Evolutionary conservation across 2,888 invertebrate species (phyloP).

Genomic region (Rhodophaea formosa): DNA sequence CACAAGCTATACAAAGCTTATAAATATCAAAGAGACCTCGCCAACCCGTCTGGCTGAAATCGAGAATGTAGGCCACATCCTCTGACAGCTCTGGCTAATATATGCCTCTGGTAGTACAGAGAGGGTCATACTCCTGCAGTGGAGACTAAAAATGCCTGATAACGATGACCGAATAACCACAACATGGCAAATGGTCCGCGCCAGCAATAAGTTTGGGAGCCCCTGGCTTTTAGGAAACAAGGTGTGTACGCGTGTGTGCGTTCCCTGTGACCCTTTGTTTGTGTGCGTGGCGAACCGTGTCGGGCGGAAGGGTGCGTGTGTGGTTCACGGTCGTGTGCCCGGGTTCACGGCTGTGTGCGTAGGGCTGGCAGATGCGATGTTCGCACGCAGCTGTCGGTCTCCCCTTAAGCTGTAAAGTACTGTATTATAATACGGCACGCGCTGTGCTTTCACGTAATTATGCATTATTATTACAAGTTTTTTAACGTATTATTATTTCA

Average conservation of each 20-base stretch:
- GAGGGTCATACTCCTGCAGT: too few species aligned
- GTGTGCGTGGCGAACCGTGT: constrained; percentile 34
- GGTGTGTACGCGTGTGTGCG: constrained; percentile 41
- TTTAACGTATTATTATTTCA: constrained; percentile 57
- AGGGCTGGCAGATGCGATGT: constrained; percentile 70
- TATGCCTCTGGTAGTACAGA: too few species aligned
- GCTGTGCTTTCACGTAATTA: constrained; percentile 74
- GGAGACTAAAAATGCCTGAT: too few species aligned
- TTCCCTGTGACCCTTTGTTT: constrained; percentile 24
- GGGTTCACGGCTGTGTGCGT: constrained; percentile 41
- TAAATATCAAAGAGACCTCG: too few species aligned
- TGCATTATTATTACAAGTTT: constrained; percentile 70
- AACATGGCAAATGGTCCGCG: too few species aligned
- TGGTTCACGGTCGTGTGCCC: constrained; percentile 18
- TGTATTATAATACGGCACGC: constrained; percentile 71
- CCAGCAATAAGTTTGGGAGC: constrained; percentile 16
- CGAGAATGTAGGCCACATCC: too few species aligned
- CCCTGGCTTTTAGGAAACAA: constrained; percentile 48
- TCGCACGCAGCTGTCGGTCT: constrained; percentile 71
- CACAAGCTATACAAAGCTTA: too few species aligned
- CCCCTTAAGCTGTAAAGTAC: constrained; percentile 53
- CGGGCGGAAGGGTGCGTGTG: constrained; percentile 33
- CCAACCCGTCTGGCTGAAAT: too few species aligned
- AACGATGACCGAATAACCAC: too few species aligned
- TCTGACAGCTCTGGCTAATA: too few species aligned